Evolutionary conservation across 37 sponge, comb jelly and placozoan genomes (phyloP).

Genomic region (Aphrocallistes beatrix): DNA sequence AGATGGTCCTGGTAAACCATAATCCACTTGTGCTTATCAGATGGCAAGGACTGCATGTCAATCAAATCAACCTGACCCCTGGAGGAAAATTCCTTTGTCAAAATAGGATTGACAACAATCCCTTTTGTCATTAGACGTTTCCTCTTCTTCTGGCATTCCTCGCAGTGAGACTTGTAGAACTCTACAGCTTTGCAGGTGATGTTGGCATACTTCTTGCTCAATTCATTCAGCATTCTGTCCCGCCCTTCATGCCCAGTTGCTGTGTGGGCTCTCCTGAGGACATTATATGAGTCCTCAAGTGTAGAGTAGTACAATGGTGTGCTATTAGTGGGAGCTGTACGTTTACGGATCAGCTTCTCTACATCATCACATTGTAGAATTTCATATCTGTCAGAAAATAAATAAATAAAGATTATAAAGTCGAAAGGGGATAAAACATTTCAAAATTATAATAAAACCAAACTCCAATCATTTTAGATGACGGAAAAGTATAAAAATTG

Average conservation of each 20-base stretch:
- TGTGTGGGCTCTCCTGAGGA: constrained; percentile 3
- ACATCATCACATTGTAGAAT: constrained; percentile 4
- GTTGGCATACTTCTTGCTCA: constrained; percentile 12
- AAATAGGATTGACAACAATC: constrained; percentile 4
- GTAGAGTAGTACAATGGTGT: constrained; percentile 3
- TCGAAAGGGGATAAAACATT: not conserved
- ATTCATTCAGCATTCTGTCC: constrained; percentile 17
- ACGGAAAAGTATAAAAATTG: not conserved
- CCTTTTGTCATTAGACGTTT: constrained; percentile 17
- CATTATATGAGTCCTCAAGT: constrained; percentile 16
- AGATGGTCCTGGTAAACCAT: not conserved
- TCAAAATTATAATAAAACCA: not conserved
- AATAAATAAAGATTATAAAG: not conserved
- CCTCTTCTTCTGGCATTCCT: constrained; percentile 19
- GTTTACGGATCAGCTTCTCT: constrained; percentile 9
- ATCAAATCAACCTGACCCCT: constrained; percentile 17
- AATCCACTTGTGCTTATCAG: constrained; percentile 12
- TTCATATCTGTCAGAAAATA: not conserved
- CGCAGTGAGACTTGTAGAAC: constrained; percentile 17
- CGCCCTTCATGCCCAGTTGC: constrained; percentile 12
- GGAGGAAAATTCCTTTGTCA: not conserved
- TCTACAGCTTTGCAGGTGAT: constrained; percentile 20
- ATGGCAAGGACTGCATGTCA: constrained; percentile 10
- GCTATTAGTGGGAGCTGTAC: constrained; percentile 16
- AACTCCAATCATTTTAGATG: not conserved